Evolutionary conservation across 2,797 vertebrate genomes (phyloP).

Genomic region (Sebastes baramenuke): DNA sequence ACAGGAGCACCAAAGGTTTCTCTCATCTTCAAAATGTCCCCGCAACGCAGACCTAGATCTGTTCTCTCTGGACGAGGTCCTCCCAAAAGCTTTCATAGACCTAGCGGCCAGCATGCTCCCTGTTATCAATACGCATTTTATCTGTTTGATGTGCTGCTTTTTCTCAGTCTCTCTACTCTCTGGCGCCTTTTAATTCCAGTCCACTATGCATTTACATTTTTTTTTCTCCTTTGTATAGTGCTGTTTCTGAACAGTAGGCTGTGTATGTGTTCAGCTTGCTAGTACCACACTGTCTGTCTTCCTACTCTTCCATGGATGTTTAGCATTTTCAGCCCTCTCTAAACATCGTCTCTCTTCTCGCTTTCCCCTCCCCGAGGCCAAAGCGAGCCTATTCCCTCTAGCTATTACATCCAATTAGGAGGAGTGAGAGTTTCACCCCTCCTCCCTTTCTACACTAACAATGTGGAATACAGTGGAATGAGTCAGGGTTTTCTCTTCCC

Average conservation of each 20-base stretch:
- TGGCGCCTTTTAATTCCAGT: slow-evolving; percentile 28
- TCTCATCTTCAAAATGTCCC: slow-evolving; percentile 56
- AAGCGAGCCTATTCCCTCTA: slow-evolving; percentile 74
- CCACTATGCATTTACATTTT: neutral
- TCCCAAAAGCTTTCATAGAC: slow-evolving; percentile 44
- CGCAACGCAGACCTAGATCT: slow-evolving; percentile 30
- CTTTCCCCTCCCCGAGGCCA: slow-evolving; percentile 65
- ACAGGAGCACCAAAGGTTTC: slow-evolving; percentile 20
- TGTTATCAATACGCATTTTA: slow-evolving; percentile 37
- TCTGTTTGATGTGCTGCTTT: slow-evolving; percentile 42
- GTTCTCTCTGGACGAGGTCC: slow-evolving; percentile 19
- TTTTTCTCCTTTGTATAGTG: neutral
- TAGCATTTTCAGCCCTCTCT: slow-evolving; percentile 65
- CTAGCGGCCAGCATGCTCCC: slow-evolving; percentile 13
- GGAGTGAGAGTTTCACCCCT: slow-evolving; percentile 67
- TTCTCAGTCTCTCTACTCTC: slow-evolving; percentile 18
- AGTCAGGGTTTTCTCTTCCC: slow-evolving; percentile 64
- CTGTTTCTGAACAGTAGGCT: slow-evolving; percentile 14
- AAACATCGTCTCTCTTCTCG: slow-evolving; percentile 60
- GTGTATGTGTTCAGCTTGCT: slow-evolving; percentile 28
- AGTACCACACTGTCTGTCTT: slow-evolving; percentile 41
- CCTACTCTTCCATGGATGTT: slow-evolving; percentile 57
- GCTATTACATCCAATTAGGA: slow-evolving; percentile 84
- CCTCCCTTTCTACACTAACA: slow-evolving; percentile 61
- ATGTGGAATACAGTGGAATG: slow-evolving; percentile 61